Evolutionary conservation across 2,797 vertebrate species (phyloP), one percentile per base, ranked within the genome.

Genomic region (Alcedo atthis): DNA sequence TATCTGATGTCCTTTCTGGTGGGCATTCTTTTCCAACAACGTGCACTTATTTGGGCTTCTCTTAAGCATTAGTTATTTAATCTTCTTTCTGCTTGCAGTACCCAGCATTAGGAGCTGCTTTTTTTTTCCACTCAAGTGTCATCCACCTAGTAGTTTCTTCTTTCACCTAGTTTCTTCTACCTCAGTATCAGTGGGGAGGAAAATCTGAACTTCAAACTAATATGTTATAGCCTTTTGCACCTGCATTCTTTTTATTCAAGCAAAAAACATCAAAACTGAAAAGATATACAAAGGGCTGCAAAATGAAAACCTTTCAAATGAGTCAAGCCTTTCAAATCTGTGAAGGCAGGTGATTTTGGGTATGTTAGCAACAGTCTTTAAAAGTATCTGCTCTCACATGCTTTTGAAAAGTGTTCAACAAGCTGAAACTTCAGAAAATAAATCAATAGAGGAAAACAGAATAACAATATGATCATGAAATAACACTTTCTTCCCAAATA

Each of bases 1-100:
- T 80, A 54, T 88, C 85, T 82, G 87, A 86, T 77, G 77, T 74
- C 91, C 85, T 88, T 88, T 46, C 70, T 70, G 67, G 66, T 58
- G 66, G 71, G 26, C 15, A 17, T 37, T 76, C 93, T 93, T 67
- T 46, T 15, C 81, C 53, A 53, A 58, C 20, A 58, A 7, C 0
- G 0, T 62, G 26, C 78, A 48, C 48, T 46, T 43, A 28, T 6
- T 8, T 42, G 19, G 43, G 22, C 9, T 80, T 75, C 59, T 82
- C 42, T 48, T 28, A 57, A 82, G 42, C 32, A 51, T 15, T 25
- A 25, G 26, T 42, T 37, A 46, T 70, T 84, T 81, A 30, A 73
- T 79, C 25, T 15, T 75, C 21, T 64, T 81, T 86, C 49, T 92
- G n/a, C 10, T 81, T 45, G n/a, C 2, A 1, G 20, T 26, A 66